Evolutionary conservation across 2,888 invertebrate species (phyloP).

Genomic region (Hydrotaea diabolus): DNA sequence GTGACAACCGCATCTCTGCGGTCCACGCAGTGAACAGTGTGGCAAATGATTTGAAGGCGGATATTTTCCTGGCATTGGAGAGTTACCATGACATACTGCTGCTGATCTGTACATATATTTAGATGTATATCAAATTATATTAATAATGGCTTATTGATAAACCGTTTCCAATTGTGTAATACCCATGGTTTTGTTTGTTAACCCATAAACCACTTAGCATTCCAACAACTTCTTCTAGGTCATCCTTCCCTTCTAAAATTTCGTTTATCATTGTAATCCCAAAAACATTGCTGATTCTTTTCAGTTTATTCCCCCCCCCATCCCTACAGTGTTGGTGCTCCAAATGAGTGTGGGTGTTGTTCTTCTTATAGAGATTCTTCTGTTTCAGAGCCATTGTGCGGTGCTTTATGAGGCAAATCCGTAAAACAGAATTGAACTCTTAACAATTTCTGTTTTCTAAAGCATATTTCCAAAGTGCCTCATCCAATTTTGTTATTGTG

Average conservation of each 20-base stretch:
- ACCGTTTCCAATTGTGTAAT: too few species aligned
- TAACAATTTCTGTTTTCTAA: conserved; percentile 44
- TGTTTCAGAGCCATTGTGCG: conserved; percentile 10
- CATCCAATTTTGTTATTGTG: conserved; percentile 49
- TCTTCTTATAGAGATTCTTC: conserved; percentile 59
- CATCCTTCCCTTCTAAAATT: conserved; percentile 36
- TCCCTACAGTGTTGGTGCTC: conserved; percentile 44
- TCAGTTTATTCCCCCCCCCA: background rate
- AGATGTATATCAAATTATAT: too few species aligned
- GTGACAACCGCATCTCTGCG: too few species aligned
- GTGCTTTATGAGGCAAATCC: conserved; percentile 32
- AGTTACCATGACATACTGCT: too few species aligned
- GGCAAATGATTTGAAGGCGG: too few species aligned
- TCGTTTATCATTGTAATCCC: conserved; percentile 45
- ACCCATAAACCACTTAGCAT: background rate
- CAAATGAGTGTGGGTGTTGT: conserved; percentile 66
- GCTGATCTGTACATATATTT: too few species aligned
- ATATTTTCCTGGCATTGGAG: too few species aligned
- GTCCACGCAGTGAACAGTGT: too few species aligned
- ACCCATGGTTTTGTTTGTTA: too few species aligned
- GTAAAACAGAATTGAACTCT: conserved; percentile 56
- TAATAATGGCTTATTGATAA: too few species aligned
- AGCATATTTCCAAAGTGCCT: conserved; percentile 30
- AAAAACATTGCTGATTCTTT: background rate
- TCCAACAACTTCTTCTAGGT: background rate